These are phyloP conservation scores for Chrysopilus asiliformis DNA, from an alignment of 2,888 invertebrate species.

Conservation along the genomic window DNA sequence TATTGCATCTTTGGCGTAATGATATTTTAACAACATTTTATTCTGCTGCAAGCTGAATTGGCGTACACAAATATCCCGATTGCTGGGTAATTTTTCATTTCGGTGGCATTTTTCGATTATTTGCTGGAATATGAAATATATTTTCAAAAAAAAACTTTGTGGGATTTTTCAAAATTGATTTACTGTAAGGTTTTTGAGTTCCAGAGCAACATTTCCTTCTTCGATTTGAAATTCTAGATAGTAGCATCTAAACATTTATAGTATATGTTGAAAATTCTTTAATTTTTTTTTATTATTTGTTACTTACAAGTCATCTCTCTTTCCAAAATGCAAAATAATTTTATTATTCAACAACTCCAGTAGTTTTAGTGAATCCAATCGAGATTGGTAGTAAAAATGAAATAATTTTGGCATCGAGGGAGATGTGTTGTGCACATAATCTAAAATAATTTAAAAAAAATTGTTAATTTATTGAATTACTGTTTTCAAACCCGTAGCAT, in stretches of 20 bases:
- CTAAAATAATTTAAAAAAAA: slow-evolving; percentile 16
- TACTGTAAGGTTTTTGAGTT: neutral
- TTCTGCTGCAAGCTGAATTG: slow-evolving; percentile 48
- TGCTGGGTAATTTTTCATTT: slow-evolving; percentile 41
- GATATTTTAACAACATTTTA: slow-evolving; percentile 32
- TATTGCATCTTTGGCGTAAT: slow-evolving; percentile 28
- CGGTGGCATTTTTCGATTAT: slow-evolving; percentile 50
- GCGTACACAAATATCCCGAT: slow-evolving; percentile 49
- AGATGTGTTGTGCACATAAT: slow-evolving; percentile 21
- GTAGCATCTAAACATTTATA: slow-evolving; percentile 14
- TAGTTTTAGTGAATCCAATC: slow-evolving; percentile 55
- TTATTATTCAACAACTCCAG: slow-evolving; percentile 41
- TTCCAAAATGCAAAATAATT: slow-evolving; percentile 44
- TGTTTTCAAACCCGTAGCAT: too few species aligned
- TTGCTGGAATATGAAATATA: slow-evolving; percentile 35
- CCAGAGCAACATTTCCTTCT: neutral
- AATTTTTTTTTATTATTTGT: too few species aligned
- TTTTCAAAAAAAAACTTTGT: too few species aligned
- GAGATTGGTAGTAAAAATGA: slow-evolving; percentile 36
- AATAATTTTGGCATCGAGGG: slow-evolving; percentile 25
- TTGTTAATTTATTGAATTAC: too few species aligned
- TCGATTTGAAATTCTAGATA: slow-evolving; percentile 15
- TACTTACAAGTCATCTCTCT: slow-evolving; percentile 39
- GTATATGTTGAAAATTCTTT: too few species aligned
- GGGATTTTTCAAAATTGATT: neutral